phyloP scores from a whole-genome alignment of 2,797 vertebrate genomes.

The Sylvia borin region DNA sequence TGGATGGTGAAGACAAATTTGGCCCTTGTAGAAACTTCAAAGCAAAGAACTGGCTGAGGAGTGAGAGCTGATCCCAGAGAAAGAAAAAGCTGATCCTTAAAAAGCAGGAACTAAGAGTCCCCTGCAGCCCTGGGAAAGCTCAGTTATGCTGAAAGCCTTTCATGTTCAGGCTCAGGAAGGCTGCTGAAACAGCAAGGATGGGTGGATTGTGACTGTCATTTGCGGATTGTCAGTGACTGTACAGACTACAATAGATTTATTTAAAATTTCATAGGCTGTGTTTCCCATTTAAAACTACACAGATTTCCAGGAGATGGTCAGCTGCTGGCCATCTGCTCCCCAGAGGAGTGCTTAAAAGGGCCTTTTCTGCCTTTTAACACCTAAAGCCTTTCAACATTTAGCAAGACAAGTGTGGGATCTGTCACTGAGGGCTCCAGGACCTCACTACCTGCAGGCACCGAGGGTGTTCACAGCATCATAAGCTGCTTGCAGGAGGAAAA shows the following conservation, averaged over 20 bases:
- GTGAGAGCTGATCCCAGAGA: not conserved
- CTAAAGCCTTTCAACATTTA: not conserved
- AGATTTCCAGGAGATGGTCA: slow-evolving; percentile 4
- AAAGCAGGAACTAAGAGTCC: not conserved
- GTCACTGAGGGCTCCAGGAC: not conserved
- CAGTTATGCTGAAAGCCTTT: not conserved
- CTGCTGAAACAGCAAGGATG: not conserved
- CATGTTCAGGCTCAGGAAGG: not conserved
- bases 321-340: not conserved
- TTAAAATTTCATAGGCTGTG: not conserved
- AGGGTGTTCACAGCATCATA: not conserved
- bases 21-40: not conserved
- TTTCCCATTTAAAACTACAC: not conserved
- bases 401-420: not conserved
- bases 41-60: not conserved
- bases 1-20: not conserved
- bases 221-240: not conserved
- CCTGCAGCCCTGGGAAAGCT: not conserved
- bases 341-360: not conserved
- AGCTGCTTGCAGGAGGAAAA: not conserved
- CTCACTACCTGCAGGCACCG: not conserved
- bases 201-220: not conserved
- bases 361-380: not conserved
- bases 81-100: not conserved
- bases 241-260: not conserved